phyloP scores from a whole-genome alignment of 2,113 vertebrate species.

The Lophochroa leadbeateri region DNA sequence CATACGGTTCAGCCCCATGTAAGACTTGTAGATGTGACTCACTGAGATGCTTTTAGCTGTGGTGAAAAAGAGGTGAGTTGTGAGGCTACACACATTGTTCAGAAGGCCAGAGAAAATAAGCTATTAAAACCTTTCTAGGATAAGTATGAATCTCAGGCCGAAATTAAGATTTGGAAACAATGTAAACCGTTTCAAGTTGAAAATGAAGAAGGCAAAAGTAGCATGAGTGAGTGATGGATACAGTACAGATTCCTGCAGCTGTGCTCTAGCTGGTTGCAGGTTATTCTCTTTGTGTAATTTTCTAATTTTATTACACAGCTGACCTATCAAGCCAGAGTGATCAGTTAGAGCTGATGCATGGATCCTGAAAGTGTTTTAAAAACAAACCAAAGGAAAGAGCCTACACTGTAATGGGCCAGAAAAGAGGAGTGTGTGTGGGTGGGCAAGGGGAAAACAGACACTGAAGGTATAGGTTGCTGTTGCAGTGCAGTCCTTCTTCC shows the following conservation, averaged over 20 bases:
- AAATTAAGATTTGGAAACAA: background rate
- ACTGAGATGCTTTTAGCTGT: background rate
- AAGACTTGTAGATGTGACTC: background rate
- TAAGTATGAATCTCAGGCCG: background rate
- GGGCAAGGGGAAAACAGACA: fast-evolving
- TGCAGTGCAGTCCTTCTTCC: background rate
- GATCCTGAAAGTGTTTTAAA: background rate
- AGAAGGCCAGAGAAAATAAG: background rate
- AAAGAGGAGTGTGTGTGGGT: background rate
- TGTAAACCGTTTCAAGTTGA: background rate
- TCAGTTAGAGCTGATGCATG: background rate
- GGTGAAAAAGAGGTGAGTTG: background rate
- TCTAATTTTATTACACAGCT: background rate
- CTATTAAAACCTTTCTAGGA: background rate
- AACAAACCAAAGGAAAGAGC: background rate
- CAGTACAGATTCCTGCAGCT: background rate
- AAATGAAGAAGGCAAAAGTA: background rate
- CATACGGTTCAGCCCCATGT: background rate
- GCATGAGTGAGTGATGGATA: fast-evolving
- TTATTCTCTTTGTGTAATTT: background rate
- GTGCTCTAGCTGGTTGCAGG: background rate
- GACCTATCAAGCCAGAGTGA: background rate
- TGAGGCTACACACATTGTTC: background rate
- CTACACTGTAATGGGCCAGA: background rate
- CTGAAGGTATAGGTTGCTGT: background rate